A percentile compares a stretch with the other conserved stretches of the same genome.
These are phyloP conservation scores for Paratilapia polleni DNA, from an alignment of 2,113 vertebrate species.

Conservation along the genomic window DNA sequence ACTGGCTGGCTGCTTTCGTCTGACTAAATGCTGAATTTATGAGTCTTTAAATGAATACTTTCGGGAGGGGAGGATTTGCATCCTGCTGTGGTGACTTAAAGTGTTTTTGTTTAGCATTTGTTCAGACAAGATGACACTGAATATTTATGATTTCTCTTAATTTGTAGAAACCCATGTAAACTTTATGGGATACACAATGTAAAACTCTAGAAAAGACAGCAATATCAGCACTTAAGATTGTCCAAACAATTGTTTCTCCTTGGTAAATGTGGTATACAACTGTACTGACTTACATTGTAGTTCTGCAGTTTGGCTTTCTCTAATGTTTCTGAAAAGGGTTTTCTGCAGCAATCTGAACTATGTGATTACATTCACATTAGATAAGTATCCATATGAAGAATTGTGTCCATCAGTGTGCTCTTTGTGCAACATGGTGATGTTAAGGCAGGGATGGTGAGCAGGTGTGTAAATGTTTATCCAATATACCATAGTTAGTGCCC, in stretches of 20 bases:
- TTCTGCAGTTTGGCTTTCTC: background rate
- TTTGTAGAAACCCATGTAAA: slow-evolving; percentile 7
- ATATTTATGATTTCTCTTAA: slow-evolving; percentile 62
- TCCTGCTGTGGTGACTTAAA: slow-evolving; percentile 65
- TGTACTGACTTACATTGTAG: background rate
- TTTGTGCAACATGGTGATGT: background rate
- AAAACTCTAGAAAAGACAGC: background rate
- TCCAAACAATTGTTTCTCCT: background rate
- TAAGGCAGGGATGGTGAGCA: background rate
- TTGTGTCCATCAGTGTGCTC: background rate
- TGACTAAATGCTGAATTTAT: slow-evolving; percentile 67
- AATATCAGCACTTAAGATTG: background rate
- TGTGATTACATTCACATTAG: background rate
- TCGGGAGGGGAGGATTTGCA: slow-evolving; percentile 51
- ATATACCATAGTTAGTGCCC: background rate
- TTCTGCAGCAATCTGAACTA: background rate
- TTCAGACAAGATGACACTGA: slow-evolving; percentile 51
- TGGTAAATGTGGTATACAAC: background rate
- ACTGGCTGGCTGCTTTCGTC: slow-evolving; percentile 49
- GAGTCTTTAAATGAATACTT: slow-evolving; percentile 68
- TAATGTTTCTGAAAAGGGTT: background rate
- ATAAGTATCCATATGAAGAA: background rate
- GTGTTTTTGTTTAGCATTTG: slow-evolving; percentile 59
- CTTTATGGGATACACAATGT: background rate
- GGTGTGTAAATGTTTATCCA: background rate